Evolutionary conservation across 2,888 invertebrate genomes (phyloP).

Genomic region (Netelia melanura): DNA sequence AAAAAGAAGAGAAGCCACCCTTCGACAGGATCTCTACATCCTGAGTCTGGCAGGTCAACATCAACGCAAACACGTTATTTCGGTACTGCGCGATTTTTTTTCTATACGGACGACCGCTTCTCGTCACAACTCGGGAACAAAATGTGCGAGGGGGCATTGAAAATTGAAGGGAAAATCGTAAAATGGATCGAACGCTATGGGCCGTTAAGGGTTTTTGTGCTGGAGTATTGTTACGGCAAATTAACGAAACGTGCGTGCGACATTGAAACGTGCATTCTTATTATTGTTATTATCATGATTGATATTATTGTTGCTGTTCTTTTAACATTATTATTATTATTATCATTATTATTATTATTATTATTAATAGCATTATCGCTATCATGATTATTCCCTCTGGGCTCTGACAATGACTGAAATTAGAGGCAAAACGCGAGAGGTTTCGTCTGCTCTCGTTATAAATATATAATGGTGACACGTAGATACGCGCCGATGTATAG

Average conservation of each 20-base stretch:
- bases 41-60: constrained; percentile 51
- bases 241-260: neutral
- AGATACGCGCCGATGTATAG: too few species aligned
- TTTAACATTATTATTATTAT: too few species aligned
- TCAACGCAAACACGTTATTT: constrained; percentile 45
- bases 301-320: too few species aligned
- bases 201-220: neutral
- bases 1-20: constrained; percentile 37
- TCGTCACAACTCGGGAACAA: constrained; percentile 13
- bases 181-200: neutral
- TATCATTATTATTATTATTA: neutral
- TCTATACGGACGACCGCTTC: neutral
- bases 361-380: neutral
- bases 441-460: too few species aligned
- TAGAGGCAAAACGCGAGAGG: neutral
- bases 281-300: too few species aligned
- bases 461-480: too few species aligned
- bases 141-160: constrained; percentile 35
- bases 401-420: neutral
- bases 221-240: neutral
- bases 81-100: constrained; percentile 11
- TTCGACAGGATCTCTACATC: constrained; percentile 44
- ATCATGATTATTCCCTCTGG: neutral
- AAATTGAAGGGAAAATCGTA: constrained; percentile 27
- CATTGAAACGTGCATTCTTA: too few species aligned